Percentiles rank a stretch among this genome's conserved stretches.
phyloP scores from a whole-genome alignment of 1,140 invertebrate genomes.

The Limonius californicus region DNA sequence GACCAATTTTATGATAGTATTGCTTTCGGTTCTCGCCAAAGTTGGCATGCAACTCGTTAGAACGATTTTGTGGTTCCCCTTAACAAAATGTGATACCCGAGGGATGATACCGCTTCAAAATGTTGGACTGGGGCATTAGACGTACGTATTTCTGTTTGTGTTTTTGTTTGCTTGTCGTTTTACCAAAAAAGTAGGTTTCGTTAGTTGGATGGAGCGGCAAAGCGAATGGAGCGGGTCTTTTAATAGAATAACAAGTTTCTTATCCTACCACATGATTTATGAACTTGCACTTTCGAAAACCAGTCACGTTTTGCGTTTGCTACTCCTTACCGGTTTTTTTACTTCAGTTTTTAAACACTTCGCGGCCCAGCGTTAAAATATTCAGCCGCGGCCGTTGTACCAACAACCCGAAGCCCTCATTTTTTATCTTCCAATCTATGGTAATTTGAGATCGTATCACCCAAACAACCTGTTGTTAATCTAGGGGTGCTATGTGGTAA shows the following conservation, averaged over 20 bases:
- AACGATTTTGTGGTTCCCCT: background rate
- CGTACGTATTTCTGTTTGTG: constrained; percentile 57
- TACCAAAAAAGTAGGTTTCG: background rate
- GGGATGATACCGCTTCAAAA: constrained; percentile 35
- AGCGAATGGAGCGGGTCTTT: background rate
- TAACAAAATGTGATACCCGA: background rate
- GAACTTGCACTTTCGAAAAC: constrained; percentile 30
- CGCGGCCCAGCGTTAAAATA: background rate
- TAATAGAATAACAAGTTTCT: constrained; percentile 26
- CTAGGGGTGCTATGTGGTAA: background rate
- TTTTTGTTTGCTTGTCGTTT: background rate
- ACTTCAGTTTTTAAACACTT: background rate
- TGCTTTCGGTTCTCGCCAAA: background rate
- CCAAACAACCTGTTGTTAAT: no score
- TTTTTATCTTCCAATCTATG: no score
- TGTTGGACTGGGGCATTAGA: constrained; percentile 79
- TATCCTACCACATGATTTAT: constrained; percentile 29
- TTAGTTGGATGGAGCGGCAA: background rate
- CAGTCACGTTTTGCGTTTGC: constrained; percentile 26
- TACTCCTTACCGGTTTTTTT: constrained; percentile 14
- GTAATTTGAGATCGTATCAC: no score
- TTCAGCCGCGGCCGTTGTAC: background rate
- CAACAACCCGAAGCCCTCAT: background rate
- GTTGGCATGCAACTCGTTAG: background rate
- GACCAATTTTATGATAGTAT: background rate